Percentiles rank a stretch among this genome's conserved stretches.
Conservation (phyloP, 1,140 invertebrate genomes). For the Nymphalis io region DNA sequence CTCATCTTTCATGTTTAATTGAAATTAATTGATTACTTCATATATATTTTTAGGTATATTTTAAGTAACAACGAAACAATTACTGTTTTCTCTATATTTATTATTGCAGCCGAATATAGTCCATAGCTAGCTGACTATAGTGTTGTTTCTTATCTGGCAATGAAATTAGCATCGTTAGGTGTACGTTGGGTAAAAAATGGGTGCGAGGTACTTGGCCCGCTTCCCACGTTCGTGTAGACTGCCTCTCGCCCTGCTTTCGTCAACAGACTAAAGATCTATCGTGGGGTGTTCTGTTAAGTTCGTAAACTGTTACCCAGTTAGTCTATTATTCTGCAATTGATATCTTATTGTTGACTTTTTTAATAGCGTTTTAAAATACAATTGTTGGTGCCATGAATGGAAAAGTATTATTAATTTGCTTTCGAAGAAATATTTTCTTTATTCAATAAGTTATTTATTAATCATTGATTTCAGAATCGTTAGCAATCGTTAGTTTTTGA, state of each 20-base stretch:
- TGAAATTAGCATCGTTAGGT: constrained; percentile 20
- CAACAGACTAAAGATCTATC: constrained; percentile 14
- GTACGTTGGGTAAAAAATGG: constrained; percentile 47
- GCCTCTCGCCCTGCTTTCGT: constrained; percentile 36
- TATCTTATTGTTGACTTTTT: background rate
- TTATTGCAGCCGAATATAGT: constrained; percentile 5
- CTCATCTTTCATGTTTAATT: too few species aligned
- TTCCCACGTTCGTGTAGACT: constrained; percentile 48
- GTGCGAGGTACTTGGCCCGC: constrained; percentile 45
- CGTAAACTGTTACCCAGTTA: background rate
- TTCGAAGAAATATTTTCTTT: too few species aligned
- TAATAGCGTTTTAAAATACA: background rate
- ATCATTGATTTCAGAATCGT: too few species aligned
- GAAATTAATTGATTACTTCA: background rate
- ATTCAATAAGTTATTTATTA: too few species aligned
- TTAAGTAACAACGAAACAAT: background rate
- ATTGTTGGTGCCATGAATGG: background rate
- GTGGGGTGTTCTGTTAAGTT: background rate
- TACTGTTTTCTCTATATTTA: constrained; percentile 4
- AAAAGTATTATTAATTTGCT: background rate
- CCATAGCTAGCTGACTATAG: background rate
- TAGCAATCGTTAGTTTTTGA: too few species aligned
- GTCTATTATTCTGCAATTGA: background rate
- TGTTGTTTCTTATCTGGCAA: constrained; percentile 4
- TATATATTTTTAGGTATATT: background rate